phyloP scores from a whole-genome alignment of 2,797 vertebrate species.

The Sebastes flavidus region DNA sequence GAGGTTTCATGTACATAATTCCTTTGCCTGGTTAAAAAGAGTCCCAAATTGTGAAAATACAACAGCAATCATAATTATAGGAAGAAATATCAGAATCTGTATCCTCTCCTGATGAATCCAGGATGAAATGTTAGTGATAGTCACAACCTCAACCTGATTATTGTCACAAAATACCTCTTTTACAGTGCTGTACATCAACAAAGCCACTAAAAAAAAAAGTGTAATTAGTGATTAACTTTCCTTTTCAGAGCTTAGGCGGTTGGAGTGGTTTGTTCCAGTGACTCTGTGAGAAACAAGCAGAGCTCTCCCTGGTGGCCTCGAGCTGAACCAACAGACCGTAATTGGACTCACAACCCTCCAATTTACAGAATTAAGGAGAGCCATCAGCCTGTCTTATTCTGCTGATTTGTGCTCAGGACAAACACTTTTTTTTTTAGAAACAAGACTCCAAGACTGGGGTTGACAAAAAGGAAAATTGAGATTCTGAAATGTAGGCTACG shows the following conservation, averaged over 20 bases:
- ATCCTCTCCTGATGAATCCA: neutral
- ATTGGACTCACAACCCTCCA: constrained; percentile 68
- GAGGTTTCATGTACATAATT: constrained; percentile 68
- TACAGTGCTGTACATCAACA: neutral
- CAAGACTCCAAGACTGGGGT: neutral
- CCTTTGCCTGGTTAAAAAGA: constrained; percentile 43
- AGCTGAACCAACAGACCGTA: constrained; percentile 65
- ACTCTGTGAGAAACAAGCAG: constrained; percentile 56
- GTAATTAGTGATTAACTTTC: constrained; percentile 44
- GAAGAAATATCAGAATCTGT: neutral
- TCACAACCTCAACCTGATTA: neutral
- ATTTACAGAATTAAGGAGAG: constrained; percentile 63
- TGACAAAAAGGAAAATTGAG: neutral
- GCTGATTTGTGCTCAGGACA: constrained; percentile 43
- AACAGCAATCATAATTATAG: neutral
- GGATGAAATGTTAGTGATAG: neutral
- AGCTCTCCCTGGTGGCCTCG: constrained; percentile 79
- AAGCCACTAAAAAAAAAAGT: neutral
- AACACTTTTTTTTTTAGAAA: constrained; percentile 3
- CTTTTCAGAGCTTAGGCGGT: constrained; percentile 22
- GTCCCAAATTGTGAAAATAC: constrained; percentile 25
- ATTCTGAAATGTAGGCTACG: neutral
- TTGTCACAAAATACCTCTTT: constrained; percentile 2
- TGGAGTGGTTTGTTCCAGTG: constrained; percentile 42
- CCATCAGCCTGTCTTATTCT: constrained; percentile 50